Percentiles rank a stretch among this genome's conserved stretches.
phyloP scores from a whole-genome alignment of 2,888 invertebrate genomes.

The Omphaloscelis lunosa region DNA sequence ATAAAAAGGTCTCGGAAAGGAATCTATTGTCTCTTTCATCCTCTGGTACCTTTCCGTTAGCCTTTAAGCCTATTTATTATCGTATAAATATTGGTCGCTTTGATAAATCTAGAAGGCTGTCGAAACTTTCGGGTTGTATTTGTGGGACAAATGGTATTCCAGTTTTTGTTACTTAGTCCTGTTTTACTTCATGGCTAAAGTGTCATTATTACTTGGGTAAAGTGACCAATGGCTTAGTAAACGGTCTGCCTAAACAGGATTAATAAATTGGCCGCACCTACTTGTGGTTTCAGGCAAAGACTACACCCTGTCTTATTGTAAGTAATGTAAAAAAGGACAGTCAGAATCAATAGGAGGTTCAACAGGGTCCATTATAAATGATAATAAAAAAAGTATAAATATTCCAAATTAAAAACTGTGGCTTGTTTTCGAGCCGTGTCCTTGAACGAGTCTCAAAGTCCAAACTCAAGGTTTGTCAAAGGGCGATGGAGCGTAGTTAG shows the following conservation, averaged over 20 bases:
- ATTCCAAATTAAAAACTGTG: not conserved
- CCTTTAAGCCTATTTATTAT: constrained; percentile 29
- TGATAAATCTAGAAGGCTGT: not conserved
- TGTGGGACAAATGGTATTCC: not conserved
- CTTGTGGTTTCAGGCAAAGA: not conserved
- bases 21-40: constrained; percentile 32
- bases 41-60: constrained; percentile 12
- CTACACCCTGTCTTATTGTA: not conserved
- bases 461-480: no score
- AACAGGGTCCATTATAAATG: not conserved
- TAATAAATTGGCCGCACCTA: not conserved
- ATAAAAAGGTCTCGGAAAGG: constrained; percentile 42
- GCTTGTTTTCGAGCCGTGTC: rapidly evolving
- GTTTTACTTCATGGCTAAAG: no score
- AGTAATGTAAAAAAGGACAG: not conserved
- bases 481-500: no score
- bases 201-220: not conserved
- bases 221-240: not conserved
- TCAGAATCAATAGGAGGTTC: not conserved
- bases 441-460: no score
- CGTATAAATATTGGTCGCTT: constrained; percentile 16
- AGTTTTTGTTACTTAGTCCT: not conserved
- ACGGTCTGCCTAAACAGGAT: not conserved
- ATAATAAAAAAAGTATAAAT: not conserved
- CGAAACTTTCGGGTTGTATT: constrained; percentile 13